phyloP scores from a whole-genome alignment of 2,797 vertebrate species.

The Pseudotriccus pelzelni region DNA sequence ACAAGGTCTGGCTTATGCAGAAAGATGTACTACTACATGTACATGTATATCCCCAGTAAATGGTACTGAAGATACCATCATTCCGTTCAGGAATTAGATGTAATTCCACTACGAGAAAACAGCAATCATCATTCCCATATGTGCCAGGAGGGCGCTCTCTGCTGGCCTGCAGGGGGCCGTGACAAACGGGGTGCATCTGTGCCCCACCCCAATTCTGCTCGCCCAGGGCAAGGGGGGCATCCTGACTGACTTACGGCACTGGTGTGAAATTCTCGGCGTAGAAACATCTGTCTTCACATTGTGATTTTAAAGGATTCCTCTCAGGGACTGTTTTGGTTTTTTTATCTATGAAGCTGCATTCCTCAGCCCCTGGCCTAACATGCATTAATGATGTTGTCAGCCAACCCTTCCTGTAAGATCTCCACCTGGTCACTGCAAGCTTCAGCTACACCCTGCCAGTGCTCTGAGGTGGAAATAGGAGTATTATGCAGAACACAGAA shows the following conservation, averaged over 20 bases:
- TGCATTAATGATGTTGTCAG: neutral
- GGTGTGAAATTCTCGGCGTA: neutral
- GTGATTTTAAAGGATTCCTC: neutral
- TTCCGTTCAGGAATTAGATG: neutral
- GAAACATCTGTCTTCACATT: neutral
- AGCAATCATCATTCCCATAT: fast-evolving
- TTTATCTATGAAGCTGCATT: neutral
- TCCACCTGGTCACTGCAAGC: neutral
- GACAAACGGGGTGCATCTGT: too few relatives aligned
- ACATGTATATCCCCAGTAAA: neutral
- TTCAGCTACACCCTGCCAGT: neutral
- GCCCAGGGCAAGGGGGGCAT: neutral
- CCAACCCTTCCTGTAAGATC: neutral
- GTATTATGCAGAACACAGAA: neutral
- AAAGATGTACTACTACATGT: neutral
- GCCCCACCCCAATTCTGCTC: fast-evolving
- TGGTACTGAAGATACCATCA: neutral
- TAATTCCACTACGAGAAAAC: neutral
- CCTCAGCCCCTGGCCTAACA: neutral
- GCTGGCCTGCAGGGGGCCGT: neutral
- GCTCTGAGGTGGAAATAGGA: neutral
- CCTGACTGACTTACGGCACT: neutral
- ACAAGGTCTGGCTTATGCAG: neutral
- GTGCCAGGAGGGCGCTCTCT: neutral
- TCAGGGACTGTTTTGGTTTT: neutral